Base-by-base conservation (phyloP, 1,140 invertebrate genomes). In the Drosophila triauraria region DNA sequence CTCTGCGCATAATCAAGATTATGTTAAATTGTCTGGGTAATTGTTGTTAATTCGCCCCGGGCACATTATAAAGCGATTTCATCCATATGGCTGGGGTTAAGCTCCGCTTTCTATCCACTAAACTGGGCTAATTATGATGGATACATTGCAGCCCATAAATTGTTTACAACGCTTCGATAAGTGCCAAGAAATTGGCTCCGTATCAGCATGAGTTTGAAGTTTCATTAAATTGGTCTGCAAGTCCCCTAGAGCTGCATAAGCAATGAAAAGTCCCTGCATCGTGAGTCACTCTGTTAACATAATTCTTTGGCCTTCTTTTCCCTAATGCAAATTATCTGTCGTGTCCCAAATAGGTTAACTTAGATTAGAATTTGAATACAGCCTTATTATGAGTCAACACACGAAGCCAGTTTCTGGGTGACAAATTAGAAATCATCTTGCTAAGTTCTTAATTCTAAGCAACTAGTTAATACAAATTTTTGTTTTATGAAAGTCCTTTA, bases 1-100 rank as follows among this genome's bases (percentile, higher is more conserved):
- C 60, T 67, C 72, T 57, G 64, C 69, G 74, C 88, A 88, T 83
- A 78, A 91, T 91, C 83, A 84, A 91, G 87, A 91, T 91, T 79
- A 88, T 87, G 88, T 91, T 91, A 87, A 91, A 91, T 91, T 91
- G 87, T 60, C 72, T 82, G 87, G 68, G 83, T 91, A 91, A 91
- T 84, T 91, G 87, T 91, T 91, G 80, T 83, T 91, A 91, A 91
- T 91, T 87, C 83, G 62, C 74, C 78, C 67, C 51, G 58, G 77
- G 81, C 70, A 77, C 85, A 90, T 90, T 90, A 91, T 84, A 87
- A 90, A 90, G 74, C 84, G 65, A 90, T 87, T 84, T 71, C 72
- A 75, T 50, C 58, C 74, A 84, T 77, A 80, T 87, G 83, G 25
- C 68, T 56, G 75, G 79, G 83, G 68, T 78, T 75, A 80, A 88